A percentile compares a stretch with the other conserved stretches of the same genome.
These are phyloP conservation scores for Aricia agestis DNA, from an alignment of 1,140 invertebrate species.

Conservation along the genomic window DNA sequence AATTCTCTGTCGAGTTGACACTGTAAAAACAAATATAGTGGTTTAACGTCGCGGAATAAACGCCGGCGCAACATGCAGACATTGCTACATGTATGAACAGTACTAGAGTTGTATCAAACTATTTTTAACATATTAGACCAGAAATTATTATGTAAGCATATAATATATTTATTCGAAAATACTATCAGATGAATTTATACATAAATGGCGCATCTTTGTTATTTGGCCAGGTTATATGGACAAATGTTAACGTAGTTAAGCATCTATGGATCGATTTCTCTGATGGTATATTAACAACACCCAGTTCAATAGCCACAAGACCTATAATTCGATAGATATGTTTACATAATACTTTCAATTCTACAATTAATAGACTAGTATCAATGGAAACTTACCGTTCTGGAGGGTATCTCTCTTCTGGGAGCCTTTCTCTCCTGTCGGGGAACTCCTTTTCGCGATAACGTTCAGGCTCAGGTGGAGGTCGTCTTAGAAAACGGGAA, in stretches of 20 bases:
- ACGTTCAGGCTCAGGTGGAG: conserved; percentile 44
- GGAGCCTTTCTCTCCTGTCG: conserved; percentile 55
- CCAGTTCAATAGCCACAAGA: neutral
- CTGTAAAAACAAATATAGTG: conserved; percentile 74
- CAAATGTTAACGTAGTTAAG: no score
- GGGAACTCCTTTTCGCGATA: conserved; percentile 50
- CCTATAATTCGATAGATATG: neutral
- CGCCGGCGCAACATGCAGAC: conserved; percentile 35
- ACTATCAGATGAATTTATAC: no score
- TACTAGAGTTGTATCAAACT: neutral
- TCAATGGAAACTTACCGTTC: conserved; percentile 44
- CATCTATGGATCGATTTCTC: no score
- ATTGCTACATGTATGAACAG: neutral
- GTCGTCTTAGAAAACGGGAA: conserved; percentile 33
- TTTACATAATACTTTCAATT: neutral
- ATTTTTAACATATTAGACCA: neutral
- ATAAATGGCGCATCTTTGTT: no score
- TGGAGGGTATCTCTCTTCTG: conserved; percentile 44
- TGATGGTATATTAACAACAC: neutral
- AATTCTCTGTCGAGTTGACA: conserved; percentile 71
- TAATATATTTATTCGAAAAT: no score
- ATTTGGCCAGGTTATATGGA: no score
- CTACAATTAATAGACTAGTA: neutral
- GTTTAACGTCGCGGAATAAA: conserved; percentile 54
- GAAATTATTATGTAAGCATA: neutral